Conservation (phyloP, 2,113 vertebrate genomes). For the Callospermophilus lateralis region DNA sequence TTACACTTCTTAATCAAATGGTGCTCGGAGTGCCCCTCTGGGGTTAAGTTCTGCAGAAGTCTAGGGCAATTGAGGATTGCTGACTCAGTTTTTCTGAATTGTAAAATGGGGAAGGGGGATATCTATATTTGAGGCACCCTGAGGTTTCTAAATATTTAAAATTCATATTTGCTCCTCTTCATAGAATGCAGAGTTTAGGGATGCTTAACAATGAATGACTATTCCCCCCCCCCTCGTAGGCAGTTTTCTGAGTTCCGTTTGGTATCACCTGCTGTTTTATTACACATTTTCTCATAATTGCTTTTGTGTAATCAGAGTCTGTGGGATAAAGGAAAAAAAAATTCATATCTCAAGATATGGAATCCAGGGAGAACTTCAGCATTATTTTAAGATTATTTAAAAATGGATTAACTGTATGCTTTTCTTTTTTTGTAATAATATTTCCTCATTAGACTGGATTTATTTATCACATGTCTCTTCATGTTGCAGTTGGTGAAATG, state of each 20-base stretch:
- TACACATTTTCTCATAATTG: slow-evolving; percentile 85
- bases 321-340: slow-evolving; percentile 82
- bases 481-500: slow-evolving; percentile 77
- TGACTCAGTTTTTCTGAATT: slow-evolving; percentile 70
- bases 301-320: slow-evolving; percentile 83
- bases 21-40: slow-evolving; percentile 61
- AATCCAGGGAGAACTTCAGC: slow-evolving; percentile 74
- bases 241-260: slow-evolving; percentile 73
- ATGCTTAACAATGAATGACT: slow-evolving; percentile 67
- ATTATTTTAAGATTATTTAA: slow-evolving; percentile 86
- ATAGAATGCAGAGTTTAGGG: slow-evolving; percentile 59
- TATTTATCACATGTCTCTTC: slow-evolving; percentile 83
- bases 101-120: background rate
- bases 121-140: slow-evolving; percentile 42
- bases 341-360: slow-evolving; percentile 80
- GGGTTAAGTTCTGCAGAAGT: slow-evolving; percentile 57
- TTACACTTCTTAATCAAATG: slow-evolving; percentile 72
- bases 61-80: slow-evolving; percentile 9
- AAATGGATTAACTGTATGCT: slow-evolving; percentile 81
- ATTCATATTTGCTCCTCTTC: slow-evolving; percentile 73
- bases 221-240: slow-evolving; percentile 59
- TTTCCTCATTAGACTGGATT: slow-evolving; percentile 85
- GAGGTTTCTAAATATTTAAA: slow-evolving; percentile 77
- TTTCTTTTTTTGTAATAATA: slow-evolving; percentile 81
- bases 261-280: slow-evolving; percentile 84